Evolutionary conservation across 2,888 invertebrate species (phyloP), one percentile per base, ranked within the genome.

Genomic region (Melanargia galathea): DNA sequence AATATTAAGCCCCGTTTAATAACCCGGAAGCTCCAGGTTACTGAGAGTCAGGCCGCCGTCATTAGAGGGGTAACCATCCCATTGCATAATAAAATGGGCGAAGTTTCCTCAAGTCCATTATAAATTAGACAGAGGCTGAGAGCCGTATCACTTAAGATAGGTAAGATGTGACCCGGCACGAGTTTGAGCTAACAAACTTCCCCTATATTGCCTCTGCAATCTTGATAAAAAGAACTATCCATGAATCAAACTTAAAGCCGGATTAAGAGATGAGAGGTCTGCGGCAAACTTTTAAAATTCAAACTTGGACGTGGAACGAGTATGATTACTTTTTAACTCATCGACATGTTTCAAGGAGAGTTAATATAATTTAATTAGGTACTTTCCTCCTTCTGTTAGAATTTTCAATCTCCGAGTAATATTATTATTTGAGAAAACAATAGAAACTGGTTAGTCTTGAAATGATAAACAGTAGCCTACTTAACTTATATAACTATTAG

Each of bases 91-190:
- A 91, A 91, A 91, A 91, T 91, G 90, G 87, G 79, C 86, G 76
- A 91, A 91, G 90, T 90, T 91, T 89, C 84, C 89, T 82, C 85
- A 90, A 91, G 90, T 90, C 91, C 90, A 91, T 90, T 91, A 91
- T 90, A 90, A 91, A 91, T 91, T 90, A 91, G 90, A 90, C 90
- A 87, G 85, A 84, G 88, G 87, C 79, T 79, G 79, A 89, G 87
- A 84, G 84, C 84, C 89, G 88, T 90, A 89, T 90, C 90, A 87
- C 87, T 90, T 90, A 86, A 90, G 90, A 88, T 90, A 89, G 90
- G 90, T 89, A 89, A 83, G 86, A 88, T 89, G 86, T 87, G 90
- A 88, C 90, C 90, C 86, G 84, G 82, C 86, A 86, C 86, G 87
- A 87, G 82, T 82, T 85, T 81, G 77, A 82, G 83, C 81, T 79